Conservation (phyloP, 1,140 invertebrate genomes). For the Drosophila paulistorum region DNA sequence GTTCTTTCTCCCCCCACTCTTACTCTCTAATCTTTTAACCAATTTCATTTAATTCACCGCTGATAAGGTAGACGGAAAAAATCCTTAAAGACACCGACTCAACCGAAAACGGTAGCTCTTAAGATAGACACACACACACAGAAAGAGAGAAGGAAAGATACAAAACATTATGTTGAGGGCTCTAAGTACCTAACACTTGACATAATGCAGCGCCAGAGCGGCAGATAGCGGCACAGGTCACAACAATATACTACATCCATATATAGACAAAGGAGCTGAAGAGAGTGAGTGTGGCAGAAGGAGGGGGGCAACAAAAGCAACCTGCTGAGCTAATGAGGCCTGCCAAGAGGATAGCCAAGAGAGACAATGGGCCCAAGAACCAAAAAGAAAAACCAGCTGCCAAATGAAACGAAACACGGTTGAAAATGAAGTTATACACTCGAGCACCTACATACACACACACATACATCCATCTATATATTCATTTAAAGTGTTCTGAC, state of each 20-base stretch:
- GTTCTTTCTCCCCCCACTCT: conserved; percentile 22
- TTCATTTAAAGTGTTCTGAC: conserved; percentile 30
- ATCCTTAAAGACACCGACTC: conserved; percentile 12
- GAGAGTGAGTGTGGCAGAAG: conserved; percentile 16
- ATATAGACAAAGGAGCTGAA: conserved; percentile 4
- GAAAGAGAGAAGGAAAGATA: conserved; percentile 24
- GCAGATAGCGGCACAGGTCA: conserved; percentile 72
- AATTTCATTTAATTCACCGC: conserved; percentile 57
- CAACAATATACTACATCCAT: conserved; percentile 25
- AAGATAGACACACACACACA: conserved; percentile 12
- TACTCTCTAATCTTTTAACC: conserved; percentile 52
- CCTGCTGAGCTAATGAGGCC: conserved; percentile 79
- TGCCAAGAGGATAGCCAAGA: conserved; percentile 46
- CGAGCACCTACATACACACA: too few relatives aligned
- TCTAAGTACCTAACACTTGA: conserved; percentile 81
- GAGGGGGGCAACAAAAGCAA: conserved; percentile 41
- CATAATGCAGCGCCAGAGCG: conserved; percentile 57
- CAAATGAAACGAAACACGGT: conserved; percentile 55
- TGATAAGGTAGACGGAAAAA: not conserved
- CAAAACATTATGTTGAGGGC: conserved; percentile 46
- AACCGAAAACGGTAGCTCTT: conserved; percentile 35
- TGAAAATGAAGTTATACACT: conserved; percentile 66
- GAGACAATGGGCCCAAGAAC: conserved; percentile 8
- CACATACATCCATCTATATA: conserved; percentile 23
- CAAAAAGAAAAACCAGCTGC: conserved; percentile 63